Base-by-base conservation (phyloP, 2,113 vertebrate species). In the Paralichthys olivaceus region DNA sequence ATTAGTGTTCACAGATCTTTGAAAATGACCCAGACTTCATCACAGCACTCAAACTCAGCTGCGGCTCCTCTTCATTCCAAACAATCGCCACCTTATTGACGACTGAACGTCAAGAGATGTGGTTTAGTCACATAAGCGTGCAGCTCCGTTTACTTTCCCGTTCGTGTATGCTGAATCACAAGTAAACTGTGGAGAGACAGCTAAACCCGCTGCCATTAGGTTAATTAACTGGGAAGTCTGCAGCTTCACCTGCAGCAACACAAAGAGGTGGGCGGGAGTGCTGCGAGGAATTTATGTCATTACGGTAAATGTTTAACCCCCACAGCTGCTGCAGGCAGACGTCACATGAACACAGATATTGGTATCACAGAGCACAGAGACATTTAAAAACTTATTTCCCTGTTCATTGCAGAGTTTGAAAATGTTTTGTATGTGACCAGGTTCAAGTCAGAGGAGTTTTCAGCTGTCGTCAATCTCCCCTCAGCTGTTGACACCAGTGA, bases 191-290 rank as follows among this genome's bases (percentile, higher is more conserved):
- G 28, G 51, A 75, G 71, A 71, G 45, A 77, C 45, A 70, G 61
- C 63, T 75, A 78, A 87, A 66, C 69, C 66, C 49, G 34, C 28
- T 53, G 75, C 78, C 72, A 81, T 89, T 85, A 84, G 69, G 66
- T 76, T 87, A 79, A 91, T 90, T 87, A 85, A 83, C 34, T 45
- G 37, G 4, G 67, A 90, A 65, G 49, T 57, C 20, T 11, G 65
- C 19, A 23, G 71, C 64, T 75, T 82, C 76, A 72, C 61, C 80
- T 69, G 55, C 63, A 85, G 84, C 72, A 55, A 53, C 58, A 69
- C 55, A 66, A 64, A 75, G 45, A 72, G 5, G 66, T 15, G 14
- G 4, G 59, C 23, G 69, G 61, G 62, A 4, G 62, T 5, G 43
- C 34, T 29, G 2, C 51, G 59, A 15, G 60, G 79, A 85, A 55